Conservation (phyloP, 1,140 invertebrate genomes). For the Magallana gigas region DNA sequence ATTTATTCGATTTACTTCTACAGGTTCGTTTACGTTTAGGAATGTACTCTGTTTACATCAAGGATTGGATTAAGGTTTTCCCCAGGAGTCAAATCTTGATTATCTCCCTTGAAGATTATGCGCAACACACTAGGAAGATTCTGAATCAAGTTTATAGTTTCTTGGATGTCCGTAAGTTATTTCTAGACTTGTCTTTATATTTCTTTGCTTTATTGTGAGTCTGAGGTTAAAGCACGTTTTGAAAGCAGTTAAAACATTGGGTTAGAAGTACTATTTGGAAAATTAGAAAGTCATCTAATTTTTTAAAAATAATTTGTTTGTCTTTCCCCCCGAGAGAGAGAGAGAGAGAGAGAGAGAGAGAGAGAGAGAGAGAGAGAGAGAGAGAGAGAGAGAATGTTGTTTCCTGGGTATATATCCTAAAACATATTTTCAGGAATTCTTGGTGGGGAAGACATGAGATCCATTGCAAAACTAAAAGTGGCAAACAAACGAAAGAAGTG, state of each 20-base stretch:
- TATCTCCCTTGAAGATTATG: conserved; percentile 90
- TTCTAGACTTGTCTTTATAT: neutral
- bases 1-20: conserved; percentile 14
- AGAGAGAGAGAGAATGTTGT: no score
- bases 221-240: no score
- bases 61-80: conserved; percentile 70
- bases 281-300: no score
- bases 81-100: conserved; percentile 74
- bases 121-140: conserved; percentile 91
- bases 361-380: no score
- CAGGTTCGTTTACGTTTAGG: conserved; percentile 70
- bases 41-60: conserved; percentile 66
- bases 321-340: no score
- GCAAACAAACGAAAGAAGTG: conserved; percentile 57
- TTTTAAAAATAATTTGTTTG: no score
- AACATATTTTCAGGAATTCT: conserved; percentile 44
- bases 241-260: no score
- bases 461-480: conserved; percentile 41
- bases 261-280: no score
- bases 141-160: conserved; percentile 85
- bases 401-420: no score
- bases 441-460: conserved; percentile 14
- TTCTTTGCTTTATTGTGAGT: no score
- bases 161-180: conserved; percentile 77
- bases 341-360: no score